Evolutionary conservation across 2,797 vertebrate species (phyloP), one percentile per base, ranked within the genome.

Genomic region (Sarcophilus harrisii): DNA sequence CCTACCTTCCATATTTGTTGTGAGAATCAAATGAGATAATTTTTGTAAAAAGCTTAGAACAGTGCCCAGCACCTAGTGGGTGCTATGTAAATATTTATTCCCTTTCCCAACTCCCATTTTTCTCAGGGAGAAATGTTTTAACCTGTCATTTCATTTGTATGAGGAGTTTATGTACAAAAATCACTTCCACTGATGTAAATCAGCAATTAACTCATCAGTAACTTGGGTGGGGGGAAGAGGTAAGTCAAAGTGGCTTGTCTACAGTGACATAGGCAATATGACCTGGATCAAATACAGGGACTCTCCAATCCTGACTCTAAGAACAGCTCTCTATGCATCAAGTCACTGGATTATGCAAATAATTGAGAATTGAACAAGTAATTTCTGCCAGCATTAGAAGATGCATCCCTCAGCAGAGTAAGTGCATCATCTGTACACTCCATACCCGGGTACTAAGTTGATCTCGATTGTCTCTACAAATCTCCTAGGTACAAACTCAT

Each of bases 391-490:
- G 45, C 8, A 27, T 12, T 24, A 49, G 0, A 29, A 9, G 4
- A 0, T 29, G 13, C 24, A 18, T 14, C 12, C 6, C 12, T 58
- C 30, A 0, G 1, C 2, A 38, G 24, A 93, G 16, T 9, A 28
- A 12, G 60, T 0, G 1, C 59, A 16, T 21, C 4, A 5, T 0
- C 0, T 38, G 28, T 94, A 32, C 5, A 21, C 12, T 1, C 32
- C 16, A 55, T 24, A 1, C 13, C 89, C 16, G 3, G 30, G 32
- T 32, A 60, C 2, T 21, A 30, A n/a, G 54, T 21, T 27, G 0
- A 32, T 18, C 92, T 81, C n/a, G n/a, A 58, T 45, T 29, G 12
- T 62, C 52, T 38, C 89, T 73, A 58, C 66, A 60, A 91, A 11
- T 90, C 73, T 58, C 24, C 60, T 30, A 93, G 30, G 59, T 89